phyloP scores from a whole-genome alignment of 2,113 vertebrate genomes.

The Mormyrus iriodes region DNA sequence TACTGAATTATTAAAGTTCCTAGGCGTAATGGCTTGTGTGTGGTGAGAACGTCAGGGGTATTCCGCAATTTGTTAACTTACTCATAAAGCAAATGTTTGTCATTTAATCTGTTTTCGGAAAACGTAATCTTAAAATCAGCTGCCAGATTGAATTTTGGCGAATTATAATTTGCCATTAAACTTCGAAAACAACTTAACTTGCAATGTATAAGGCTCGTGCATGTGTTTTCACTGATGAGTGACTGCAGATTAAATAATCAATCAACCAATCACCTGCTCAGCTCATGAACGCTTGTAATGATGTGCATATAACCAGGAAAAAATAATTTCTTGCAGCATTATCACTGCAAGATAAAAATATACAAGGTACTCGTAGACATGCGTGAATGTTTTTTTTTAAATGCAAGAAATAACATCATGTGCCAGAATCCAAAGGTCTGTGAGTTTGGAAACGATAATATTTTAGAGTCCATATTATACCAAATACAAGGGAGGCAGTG shows the following conservation, averaged over 20 bases:
- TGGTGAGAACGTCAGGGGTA: background rate
- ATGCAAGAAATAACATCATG: background rate
- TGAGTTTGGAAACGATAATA: background rate
- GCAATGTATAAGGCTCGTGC: background rate
- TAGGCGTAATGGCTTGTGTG: slow-evolving; percentile 36
- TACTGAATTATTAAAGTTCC: slow-evolving; percentile 43
- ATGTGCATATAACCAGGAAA: background rate
- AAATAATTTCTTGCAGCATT: background rate
- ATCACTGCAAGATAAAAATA: background rate
- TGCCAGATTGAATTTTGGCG: background rate
- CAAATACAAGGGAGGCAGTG: background rate
- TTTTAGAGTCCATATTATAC: background rate
- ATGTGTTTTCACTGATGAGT: background rate
- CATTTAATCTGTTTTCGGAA: background rate
- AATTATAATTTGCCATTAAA: background rate
- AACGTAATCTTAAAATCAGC: background rate
- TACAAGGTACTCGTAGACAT: background rate
- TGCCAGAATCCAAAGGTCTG: background rate
- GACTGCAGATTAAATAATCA: background rate
- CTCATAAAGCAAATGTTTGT: background rate
- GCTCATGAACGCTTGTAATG: background rate
- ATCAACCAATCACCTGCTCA: background rate
- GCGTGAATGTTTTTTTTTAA: background rate
- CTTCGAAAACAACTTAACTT: background rate
- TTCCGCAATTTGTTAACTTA: background rate